Base-by-base conservation (phyloP, 2,113 vertebrate species). In the Notothenia coriiceps region DNA sequence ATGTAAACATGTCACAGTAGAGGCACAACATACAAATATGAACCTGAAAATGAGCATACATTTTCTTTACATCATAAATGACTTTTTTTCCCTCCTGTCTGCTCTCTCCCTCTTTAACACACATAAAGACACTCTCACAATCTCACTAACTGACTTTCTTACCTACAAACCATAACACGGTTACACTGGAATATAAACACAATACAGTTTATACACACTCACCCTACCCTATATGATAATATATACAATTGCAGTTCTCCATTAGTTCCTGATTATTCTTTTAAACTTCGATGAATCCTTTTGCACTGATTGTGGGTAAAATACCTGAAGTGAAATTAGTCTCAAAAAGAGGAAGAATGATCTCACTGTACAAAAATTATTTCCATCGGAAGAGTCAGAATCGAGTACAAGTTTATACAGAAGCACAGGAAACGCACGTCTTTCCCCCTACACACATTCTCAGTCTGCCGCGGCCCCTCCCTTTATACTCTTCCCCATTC, bases 291-390 rank as follows among this genome's bases (percentile, higher is more conserved):
- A 29, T 29, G 29, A 29, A 29, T 29, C 29, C 2, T 29, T 29
- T 29, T 4, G 29, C 35, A 40, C 17, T n/a, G 25, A 43, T 6
- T 51, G 7, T 5, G 25, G 0, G 18, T n/a, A 46, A n/a, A 13
- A 7, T 10, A 50, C 10, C 2, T 22, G 1, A 68, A 62, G 14
- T 54, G 12, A 60, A 62, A 29, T 49, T 5, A 47, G 25, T 83
- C 9, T 11, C 1, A 12, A 13, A 7, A 40, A 40, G 35, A 40
- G 11, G 1, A 40, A 57, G 6, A 71, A 54, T 59, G 52, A 69
- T 25, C 18, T 70, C 22, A 68, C 50, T 62, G 55, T 46, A 49
- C 1, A 64, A 51, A 43, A 82, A 68, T 5, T 17, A 50, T 64
- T 70, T 71, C 17, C n/a, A 47, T 65, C 18, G 10, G 2, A 69